A percentile compares a stretch with the other conserved stretches of the same genome.
Conservation (phyloP, 1,140 invertebrate genomes). For the Neodiprion virginianus region DNA sequence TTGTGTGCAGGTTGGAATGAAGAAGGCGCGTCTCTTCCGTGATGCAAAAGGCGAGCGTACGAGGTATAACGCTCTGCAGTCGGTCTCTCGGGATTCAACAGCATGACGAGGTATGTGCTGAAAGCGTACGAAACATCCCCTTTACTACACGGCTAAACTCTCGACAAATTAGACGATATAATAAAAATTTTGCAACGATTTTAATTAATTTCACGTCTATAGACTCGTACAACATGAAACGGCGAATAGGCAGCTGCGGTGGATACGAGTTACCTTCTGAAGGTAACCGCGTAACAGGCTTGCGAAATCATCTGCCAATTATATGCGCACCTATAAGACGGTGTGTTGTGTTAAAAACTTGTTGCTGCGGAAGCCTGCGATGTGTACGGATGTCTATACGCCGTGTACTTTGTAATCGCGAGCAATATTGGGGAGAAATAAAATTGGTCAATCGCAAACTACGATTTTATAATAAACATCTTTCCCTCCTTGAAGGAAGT, state of each 20-base stretch:
- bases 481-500: too few relatives aligned
- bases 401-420: background rate
- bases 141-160: slow-evolving; percentile 19
- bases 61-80: background rate
- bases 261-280: background rate
- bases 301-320: slow-evolving; percentile 1
- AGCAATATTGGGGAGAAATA: background rate
- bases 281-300: background rate
- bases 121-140: slow-evolving; percentile 53
- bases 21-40: background rate
- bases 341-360: background rate
- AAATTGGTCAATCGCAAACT: too few relatives aligned
- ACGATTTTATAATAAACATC: too few relatives aligned
- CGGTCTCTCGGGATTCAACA: slow-evolving; percentile 36
- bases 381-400: background rate
- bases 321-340: background rate
- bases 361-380: background rate
- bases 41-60: background rate
- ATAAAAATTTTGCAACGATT: background rate
- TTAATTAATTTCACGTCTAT: background rate
- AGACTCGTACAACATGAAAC: too few relatives aligned
- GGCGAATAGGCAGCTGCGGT: too few relatives aligned
- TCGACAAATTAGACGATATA: slow-evolving; percentile 7
- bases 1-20: too few relatives aligned
- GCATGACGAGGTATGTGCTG: slow-evolving; percentile 54